These are phyloP conservation scores for Cremastinae sp. DNA, from an alignment of 2,888 invertebrate species.

Conservation along the genomic window DNA sequence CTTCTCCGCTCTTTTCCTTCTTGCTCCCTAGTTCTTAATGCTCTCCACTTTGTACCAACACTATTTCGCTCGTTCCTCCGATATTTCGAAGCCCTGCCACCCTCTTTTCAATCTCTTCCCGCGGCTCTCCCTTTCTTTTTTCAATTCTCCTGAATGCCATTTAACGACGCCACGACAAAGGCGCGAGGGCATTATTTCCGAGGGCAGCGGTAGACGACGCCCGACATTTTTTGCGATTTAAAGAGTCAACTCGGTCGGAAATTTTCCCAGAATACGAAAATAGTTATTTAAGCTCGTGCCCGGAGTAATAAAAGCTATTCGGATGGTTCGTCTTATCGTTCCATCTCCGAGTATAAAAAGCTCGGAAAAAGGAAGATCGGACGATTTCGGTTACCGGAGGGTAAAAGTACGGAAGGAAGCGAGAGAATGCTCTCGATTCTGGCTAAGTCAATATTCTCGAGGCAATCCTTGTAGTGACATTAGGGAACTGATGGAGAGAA, in stretches of 20 bases:
- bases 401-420: slow-evolving; percentile 7
- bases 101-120: slow-evolving; percentile 49
- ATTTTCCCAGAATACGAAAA: too few relatives aligned
- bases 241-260: too few relatives aligned
- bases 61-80: slow-evolving; percentile 38
- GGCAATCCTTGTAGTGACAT: slow-evolving; percentile 21
- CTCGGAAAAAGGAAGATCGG: slow-evolving; percentile 13
- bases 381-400: slow-evolving; percentile 32
- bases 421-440: slow-evolving; percentile 35
- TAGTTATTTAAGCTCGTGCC: too few relatives aligned
- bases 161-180: slow-evolving; percentile 24
- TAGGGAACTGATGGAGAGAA: not conserved
- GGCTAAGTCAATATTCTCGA: slow-evolving; percentile 34
- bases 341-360: too few relatives aligned
- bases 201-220: slow-evolving; percentile 77
- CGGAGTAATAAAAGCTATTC: too few relatives aligned
- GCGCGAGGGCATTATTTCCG: slow-evolving; percentile 68
- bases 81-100: slow-evolving; percentile 55
- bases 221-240: too few relatives aligned
- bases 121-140: slow-evolving; percentile 57
- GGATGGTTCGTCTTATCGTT: too few relatives aligned
- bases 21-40: slow-evolving; percentile 51
- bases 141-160: slow-evolving; percentile 45
- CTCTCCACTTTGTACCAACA: slow-evolving; percentile 31
- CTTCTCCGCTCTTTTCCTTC: slow-evolving; percentile 12